Percentiles rank a stretch among this genome's conserved stretches.
phyloP scores from a whole-genome alignment of 2,888 invertebrate species.

The Hipparchia sbordonii region DNA sequence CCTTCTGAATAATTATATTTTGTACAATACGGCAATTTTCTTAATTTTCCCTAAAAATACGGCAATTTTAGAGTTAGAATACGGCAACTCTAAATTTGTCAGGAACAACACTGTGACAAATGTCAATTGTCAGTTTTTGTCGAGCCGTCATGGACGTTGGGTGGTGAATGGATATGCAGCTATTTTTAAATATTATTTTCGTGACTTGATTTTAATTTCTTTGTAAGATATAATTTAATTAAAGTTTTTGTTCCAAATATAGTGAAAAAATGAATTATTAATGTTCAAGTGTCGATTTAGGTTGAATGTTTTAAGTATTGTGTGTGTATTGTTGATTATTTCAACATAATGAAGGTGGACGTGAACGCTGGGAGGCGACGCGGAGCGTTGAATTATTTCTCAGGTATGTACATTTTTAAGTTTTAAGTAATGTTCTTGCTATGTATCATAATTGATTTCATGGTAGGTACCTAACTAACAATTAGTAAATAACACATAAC shows the following conservation, averaged over 20 bases:
- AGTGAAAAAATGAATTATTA: conserved; percentile 51
- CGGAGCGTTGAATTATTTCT: conserved; percentile 64
- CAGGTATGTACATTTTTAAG: conserved; percentile 63
- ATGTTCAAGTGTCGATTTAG: conserved; percentile 24
- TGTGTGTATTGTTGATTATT: conserved; percentile 62
- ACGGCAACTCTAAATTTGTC: too few relatives aligned
- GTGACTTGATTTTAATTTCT: conserved; percentile 57
- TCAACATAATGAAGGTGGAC: conserved; percentile 75
- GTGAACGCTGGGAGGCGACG: conserved; percentile 66
- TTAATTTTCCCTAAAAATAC: too few relatives aligned
- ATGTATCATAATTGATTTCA: background rate
- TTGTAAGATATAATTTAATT: conserved; percentile 54
- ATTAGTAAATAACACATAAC: too few relatives aligned
- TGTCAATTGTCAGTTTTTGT: conserved; percentile 27
- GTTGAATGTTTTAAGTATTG: conserved; percentile 37
- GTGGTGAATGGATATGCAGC: conserved; percentile 50
- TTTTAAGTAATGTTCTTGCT: background rate
- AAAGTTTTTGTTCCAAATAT: conserved; percentile 2
- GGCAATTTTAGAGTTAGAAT: too few relatives aligned
- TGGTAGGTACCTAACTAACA: too few relatives aligned
- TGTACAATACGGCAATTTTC: too few relatives aligned
- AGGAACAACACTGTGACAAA: too few relatives aligned
- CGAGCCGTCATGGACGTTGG: conserved; percentile 51
- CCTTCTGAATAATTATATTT: too few relatives aligned
- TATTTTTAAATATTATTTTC: conserved; percentile 58